Evolutionary conservation across 2,797 vertebrate species (phyloP).

Genomic region (Scarus forsteni): DNA sequence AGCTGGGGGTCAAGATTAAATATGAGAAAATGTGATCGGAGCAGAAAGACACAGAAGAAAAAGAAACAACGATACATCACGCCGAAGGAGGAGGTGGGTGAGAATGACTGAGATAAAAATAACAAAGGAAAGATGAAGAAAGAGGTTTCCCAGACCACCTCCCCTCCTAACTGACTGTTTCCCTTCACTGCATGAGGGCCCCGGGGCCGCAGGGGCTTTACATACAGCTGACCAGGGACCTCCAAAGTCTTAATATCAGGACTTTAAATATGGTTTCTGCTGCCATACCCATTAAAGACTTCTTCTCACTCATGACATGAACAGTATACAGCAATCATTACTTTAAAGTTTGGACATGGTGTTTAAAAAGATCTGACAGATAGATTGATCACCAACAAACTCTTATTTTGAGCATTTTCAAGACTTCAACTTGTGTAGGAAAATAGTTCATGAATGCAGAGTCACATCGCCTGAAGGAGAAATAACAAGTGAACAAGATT

Average conservation of each 20-base stretch:
- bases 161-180: conserved; percentile 37
- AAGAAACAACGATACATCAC: background rate
- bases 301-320: no score
- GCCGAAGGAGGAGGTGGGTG: conserved; percentile 1
- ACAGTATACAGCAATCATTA: no score
- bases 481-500: no score
- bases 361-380: no score
- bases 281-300: background rate
- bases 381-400: no score
- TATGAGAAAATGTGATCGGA: conserved; percentile 25
- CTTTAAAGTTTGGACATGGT: no score
- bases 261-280: background rate
- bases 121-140: conserved; percentile 55
- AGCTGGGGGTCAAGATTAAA: conserved; percentile 26
- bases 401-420: no score
- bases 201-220: background rate
- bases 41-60: conserved; percentile 10
- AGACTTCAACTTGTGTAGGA: no score
- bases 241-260: background rate
- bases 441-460: no score
- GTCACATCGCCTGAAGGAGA: no score
- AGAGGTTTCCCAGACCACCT: conserved; percentile 58
- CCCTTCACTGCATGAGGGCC: conserved; percentile 30
- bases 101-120: conserved; percentile 58
- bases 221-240: background rate